Evolutionary conservation across 2,113 vertebrate species (phyloP).

Genomic region (Corythaeola cristata): DNA sequence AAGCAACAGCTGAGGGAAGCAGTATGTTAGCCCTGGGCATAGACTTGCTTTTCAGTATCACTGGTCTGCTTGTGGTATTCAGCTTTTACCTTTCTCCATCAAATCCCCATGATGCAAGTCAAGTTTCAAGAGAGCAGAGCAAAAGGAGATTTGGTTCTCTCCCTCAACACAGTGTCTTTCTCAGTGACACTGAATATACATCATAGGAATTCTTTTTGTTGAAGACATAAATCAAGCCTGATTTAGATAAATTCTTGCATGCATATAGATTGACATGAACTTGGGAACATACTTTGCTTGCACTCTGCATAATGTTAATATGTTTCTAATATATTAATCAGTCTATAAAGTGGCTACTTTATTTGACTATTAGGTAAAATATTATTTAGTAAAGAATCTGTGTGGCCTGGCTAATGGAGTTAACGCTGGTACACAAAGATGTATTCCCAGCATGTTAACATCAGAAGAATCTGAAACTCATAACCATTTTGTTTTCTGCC

Average conservation of each 20-base stretch:
- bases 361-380: not conserved
- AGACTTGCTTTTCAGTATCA: not conserved
- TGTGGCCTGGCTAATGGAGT: not conserved
- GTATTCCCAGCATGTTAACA: not conserved
- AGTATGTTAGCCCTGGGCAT: not conserved
- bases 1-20: not conserved
- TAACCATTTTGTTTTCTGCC: not conserved
- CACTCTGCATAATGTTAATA: not conserved
- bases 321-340: not conserved
- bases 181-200: not conserved
- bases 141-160: not conserved
- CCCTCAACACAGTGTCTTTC: not conserved
- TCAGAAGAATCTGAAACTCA: not conserved
- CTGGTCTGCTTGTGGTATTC: not conserved
- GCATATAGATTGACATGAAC: not conserved
- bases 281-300: not conserved
- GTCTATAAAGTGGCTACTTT: not conserved
- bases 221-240: not conserved
- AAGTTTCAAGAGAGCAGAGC: not conserved
- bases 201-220: not conserved
- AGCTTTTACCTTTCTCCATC: not conserved
- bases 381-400: not conserved
- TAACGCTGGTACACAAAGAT: not conserved
- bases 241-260: not conserved
- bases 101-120: not conserved